phyloP scores from a whole-genome alignment of 37 sponge, comb jelly and placozoan species.

The Diacarnus erythraeanus region DNA sequence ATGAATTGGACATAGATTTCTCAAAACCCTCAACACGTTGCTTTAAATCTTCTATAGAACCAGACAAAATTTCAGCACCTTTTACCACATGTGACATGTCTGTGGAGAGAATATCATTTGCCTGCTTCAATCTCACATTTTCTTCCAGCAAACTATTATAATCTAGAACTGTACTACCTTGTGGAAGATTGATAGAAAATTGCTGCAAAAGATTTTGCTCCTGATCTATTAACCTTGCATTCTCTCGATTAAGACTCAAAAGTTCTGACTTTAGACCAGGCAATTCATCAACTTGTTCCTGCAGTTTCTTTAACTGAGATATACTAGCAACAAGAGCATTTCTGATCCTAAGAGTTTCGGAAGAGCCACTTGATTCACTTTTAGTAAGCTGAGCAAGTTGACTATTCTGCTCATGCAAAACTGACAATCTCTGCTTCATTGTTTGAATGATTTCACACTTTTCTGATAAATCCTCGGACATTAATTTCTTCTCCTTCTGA shows the following conservation, averaged over 20 bases:
- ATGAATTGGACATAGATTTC: constrained; percentile 11
- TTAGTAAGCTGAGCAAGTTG: constrained; percentile 45
- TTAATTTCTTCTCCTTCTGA: constrained; percentile 24
- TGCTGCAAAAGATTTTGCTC: background rate
- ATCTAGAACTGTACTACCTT: constrained; percentile 18
- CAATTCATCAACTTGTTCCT: constrained; percentile 48
- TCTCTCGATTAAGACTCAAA: constrained; percentile 22
- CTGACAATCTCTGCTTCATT: constrained; percentile 53
- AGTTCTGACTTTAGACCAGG: constrained; percentile 44
- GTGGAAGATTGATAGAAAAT: constrained; percentile 20
- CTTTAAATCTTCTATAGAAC: constrained; percentile 22
- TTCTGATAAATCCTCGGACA: constrained; percentile 44
- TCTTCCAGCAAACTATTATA: constrained; percentile 28
- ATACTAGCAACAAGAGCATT: constrained; percentile 64
- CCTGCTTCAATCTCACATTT: constrained; percentile 17
- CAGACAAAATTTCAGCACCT: constrained; percentile 11
- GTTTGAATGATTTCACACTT: constrained; percentile 27
- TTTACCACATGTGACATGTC: constrained; percentile 6
- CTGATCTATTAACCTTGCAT: background rate
- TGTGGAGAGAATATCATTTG: constrained; percentile 12
- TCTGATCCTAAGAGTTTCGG: constrained; percentile 32
- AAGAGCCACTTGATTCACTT: constrained; percentile 11
- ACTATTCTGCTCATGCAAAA: constrained; percentile 61
- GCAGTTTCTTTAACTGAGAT: constrained; percentile 58
- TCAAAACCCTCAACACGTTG: constrained; percentile 37